Evolutionary conservation across 2,888 invertebrate genomes (phyloP).

Genomic region (Troides helena): DNA sequence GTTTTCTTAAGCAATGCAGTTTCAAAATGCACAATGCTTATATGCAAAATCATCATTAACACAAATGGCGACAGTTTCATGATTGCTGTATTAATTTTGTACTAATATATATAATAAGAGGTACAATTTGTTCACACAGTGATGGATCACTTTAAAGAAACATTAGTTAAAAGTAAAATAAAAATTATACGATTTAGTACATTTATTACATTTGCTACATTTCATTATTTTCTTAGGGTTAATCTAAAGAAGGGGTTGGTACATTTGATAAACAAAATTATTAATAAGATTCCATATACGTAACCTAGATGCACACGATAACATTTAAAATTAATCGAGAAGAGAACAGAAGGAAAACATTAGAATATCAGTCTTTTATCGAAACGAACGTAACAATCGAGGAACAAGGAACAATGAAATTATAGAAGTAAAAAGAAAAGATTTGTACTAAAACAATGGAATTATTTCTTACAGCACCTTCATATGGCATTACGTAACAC

Average conservation of each 20-base stretch:
- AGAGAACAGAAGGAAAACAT: conserved; percentile 51
- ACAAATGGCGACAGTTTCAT: conserved; percentile 18
- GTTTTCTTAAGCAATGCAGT: conserved; percentile 48
- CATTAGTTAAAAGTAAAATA: not conserved
- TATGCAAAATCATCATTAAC: conserved; percentile 20
- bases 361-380: conserved; percentile 67
- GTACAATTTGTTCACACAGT: conserved; percentile 17
- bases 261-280: conserved; percentile 1
- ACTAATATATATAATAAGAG: conserved; percentile 33
- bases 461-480: conserved; percentile 59
- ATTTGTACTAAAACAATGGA: conserved; percentile 62
- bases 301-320: conserved; percentile 33
- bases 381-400: conserved; percentile 41
- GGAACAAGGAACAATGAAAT: conserved; percentile 33
- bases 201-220: not conserved
- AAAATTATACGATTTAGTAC: not conserved
- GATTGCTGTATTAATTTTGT: conserved; percentile 35
- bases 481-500: conserved; percentile 46
- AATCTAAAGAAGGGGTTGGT: not conserved
- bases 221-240: not conserved
- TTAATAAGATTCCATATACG: conserved; percentile 12
- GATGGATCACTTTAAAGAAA: not conserved
- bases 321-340: conserved; percentile 39
- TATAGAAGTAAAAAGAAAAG: conserved; percentile 41
- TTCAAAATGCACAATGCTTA: conserved; percentile 16